Percentiles rank a stretch among this genome's conserved stretches.
Conservation (phyloP, 2,888 invertebrate genomes). For the Trichopria drosophilae region DNA sequence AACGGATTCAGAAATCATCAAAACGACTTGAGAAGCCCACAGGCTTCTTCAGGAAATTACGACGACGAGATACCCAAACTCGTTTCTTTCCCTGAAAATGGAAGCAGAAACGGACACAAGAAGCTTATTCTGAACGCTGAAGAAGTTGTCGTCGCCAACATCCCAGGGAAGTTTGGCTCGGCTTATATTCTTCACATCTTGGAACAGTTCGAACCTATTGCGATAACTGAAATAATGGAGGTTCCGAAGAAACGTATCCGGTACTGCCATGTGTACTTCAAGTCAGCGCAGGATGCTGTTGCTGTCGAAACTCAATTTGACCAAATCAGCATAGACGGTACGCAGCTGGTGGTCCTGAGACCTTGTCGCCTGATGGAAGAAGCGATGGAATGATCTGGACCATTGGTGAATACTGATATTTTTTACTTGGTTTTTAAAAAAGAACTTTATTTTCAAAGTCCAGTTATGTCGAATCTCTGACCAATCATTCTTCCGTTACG, state of each 20-base stretch:
- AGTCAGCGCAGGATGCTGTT: conserved; percentile 34
- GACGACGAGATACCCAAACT: conserved; percentile 23
- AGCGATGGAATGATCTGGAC: conserved; percentile 8
- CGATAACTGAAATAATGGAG: conserved; percentile 36
- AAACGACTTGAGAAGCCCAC: too few species aligned
- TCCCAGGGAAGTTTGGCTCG: conserved; percentile 36
- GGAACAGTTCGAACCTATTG: conserved; percentile 43
- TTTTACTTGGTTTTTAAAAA: too few species aligned
- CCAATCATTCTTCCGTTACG: too few species aligned
- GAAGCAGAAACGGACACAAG: neutral
- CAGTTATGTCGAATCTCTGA: too few species aligned
- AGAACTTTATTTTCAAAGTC: too few species aligned
- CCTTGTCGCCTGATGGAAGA: conserved; percentile 26
- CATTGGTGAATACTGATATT: too few species aligned
- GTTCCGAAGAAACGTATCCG: conserved; percentile 29
- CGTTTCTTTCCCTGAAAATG: neutral
- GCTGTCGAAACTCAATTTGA: conserved; percentile 41
- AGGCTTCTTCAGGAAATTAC: too few species aligned
- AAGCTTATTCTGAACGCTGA: conserved; percentile 30
- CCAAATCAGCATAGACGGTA: conserved; percentile 31
- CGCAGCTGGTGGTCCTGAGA: conserved; percentile 43
- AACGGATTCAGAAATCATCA: too few species aligned
- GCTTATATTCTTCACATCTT: conserved; percentile 47
- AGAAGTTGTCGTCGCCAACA: conserved; percentile 49
- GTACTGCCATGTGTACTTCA: conserved; percentile 49